Conservation (phyloP, 2,888 invertebrate genomes). For the Trichacis sp. region DNA sequence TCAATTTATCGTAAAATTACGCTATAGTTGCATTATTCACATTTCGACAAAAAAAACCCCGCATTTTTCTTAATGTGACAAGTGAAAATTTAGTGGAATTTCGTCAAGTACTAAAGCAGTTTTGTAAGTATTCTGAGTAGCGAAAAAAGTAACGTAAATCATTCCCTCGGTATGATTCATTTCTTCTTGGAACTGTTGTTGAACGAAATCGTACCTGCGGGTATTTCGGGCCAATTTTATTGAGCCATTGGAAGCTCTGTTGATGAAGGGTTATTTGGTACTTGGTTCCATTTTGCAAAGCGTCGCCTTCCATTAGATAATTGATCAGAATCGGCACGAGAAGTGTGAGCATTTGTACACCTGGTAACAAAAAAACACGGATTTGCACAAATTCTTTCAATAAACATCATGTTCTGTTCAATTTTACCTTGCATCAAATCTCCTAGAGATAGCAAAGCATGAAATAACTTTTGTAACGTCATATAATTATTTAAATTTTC, state of each 20-base stretch:
- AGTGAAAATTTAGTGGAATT: too few species aligned
- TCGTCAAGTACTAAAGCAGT: too few species aligned
- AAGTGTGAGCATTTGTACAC: slow-evolving; percentile 89
- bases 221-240: slow-evolving; percentile 92
- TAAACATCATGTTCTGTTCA: neutral
- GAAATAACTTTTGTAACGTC: slow-evolving; percentile 11
- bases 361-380: slow-evolving; percentile 73
- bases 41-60: too few species aligned
- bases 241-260: slow-evolving; percentile 88
- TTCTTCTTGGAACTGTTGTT: too few species aligned
- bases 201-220: slow-evolving; percentile 75
- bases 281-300: slow-evolving; percentile 74
- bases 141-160: too few species aligned
- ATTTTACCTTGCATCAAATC: slow-evolving; percentile 73
- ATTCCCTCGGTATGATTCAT: too few species aligned
- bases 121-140: too few species aligned
- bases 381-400: too few species aligned
- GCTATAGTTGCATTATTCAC: too few species aligned
- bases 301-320: slow-evolving; percentile 80
- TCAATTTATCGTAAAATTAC: too few species aligned
- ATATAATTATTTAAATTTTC: too few species aligned
- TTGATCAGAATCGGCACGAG: slow-evolving; percentile 92
- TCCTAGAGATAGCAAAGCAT: slow-evolving; percentile 69
- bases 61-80: too few species aligned
- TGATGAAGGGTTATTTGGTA: slow-evolving; percentile 84